Percentiles rank a stretch among this genome's conserved stretches.
phyloP scores from a whole-genome alignment of 2,888 invertebrate species.

The Pandemis cinnamomeana region DNA sequence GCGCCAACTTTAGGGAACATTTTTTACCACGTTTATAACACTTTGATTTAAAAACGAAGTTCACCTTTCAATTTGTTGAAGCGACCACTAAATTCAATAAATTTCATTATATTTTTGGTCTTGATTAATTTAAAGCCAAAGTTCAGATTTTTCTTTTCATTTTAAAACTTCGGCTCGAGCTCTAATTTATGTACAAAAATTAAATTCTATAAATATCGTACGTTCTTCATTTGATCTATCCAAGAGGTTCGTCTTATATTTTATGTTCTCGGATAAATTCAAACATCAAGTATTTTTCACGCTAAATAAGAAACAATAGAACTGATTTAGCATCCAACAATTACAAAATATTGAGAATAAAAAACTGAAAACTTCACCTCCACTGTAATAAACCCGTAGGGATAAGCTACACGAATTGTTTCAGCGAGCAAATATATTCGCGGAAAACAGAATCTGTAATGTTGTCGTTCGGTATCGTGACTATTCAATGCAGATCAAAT shows the following conservation, averaged over 20 bases:
- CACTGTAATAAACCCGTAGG: conserved; percentile 21
- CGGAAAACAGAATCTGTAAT: conserved; percentile 68
- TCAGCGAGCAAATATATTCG: conserved; percentile 45
- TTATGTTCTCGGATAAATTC: neutral
- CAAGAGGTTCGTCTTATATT: neutral
- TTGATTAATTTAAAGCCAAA: neutral
- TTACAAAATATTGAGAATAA: conserved; percentile 2
- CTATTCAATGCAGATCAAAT: conserved; percentile 66
- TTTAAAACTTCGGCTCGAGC: too few species aligned
- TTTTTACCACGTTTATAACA: conserved; percentile 63
- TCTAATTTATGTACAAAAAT: too few species aligned
- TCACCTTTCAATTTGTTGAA: conserved; percentile 41
- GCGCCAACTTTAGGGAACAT: conserved; percentile 66
- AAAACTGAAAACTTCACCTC: conserved; percentile 14
- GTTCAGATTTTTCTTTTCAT: neutral
- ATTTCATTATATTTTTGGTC: neutral
- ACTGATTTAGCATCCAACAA: neutral
- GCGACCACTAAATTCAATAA: conserved; percentile 7
- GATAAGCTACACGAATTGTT: conserved; percentile 26
- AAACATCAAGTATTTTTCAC: neutral
- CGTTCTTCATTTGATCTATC: too few species aligned
- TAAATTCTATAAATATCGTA: too few species aligned
- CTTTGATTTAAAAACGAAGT: conserved; percentile 56
- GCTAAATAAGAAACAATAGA: neutral
- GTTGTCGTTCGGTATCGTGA: conserved; percentile 57